These are phyloP conservation scores for Yponomeuta cagnagella DNA, from an alignment of 2,888 invertebrate genomes.

Conservation along the genomic window DNA sequence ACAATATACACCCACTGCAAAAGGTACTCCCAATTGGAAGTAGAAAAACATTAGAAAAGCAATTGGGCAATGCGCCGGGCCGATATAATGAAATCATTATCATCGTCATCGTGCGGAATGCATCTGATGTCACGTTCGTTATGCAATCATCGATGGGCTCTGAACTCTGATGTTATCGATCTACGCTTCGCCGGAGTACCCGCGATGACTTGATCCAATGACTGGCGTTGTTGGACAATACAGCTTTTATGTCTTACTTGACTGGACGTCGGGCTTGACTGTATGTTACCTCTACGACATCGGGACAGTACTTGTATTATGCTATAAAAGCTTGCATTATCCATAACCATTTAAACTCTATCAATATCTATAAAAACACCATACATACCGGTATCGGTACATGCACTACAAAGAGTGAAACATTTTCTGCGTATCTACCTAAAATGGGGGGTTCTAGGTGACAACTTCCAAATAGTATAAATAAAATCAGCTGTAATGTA, in stretches of 20 bases:
- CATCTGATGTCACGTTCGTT: constrained; percentile 42
- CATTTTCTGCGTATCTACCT: too few relatives aligned
- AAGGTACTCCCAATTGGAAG: not conserved
- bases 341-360: not conserved
- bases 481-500: too few relatives aligned
- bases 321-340: not conserved
- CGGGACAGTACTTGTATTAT: not conserved
- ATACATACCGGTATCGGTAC: not conserved
- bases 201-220: constrained; percentile 5
- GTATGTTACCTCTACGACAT: not conserved
- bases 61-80: constrained; percentile 1
- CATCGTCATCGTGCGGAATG: constrained; percentile 31
- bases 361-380: not conserved
- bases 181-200: not conserved
- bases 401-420: not conserved
- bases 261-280: not conserved
- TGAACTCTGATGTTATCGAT: constrained; percentile 26
- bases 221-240: constrained; percentile 10
- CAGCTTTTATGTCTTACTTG: not conserved
- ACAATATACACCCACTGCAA: not conserved
- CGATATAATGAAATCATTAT: constrained; percentile 26
- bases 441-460: too few relatives aligned
- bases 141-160: constrained; percentile 37
- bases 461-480: too few relatives aligned
- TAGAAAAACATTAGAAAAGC: not conserved